These are phyloP conservation scores for Deroptyus accipitrinus DNA, from an alignment of 2,113 vertebrate genomes.

Conservation along the genomic window DNA sequence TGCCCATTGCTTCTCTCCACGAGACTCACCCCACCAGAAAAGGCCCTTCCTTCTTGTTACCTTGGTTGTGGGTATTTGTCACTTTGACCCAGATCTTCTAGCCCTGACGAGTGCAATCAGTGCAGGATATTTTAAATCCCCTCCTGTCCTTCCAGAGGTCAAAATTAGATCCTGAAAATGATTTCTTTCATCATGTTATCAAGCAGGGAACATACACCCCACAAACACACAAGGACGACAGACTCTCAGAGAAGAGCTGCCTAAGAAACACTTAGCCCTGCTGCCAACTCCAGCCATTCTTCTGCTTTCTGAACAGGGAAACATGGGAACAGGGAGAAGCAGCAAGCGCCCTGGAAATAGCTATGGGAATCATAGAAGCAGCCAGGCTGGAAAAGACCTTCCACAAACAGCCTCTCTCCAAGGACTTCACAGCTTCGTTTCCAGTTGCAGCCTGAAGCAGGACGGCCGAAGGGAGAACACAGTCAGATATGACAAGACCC, in stretches of 20 bases:
- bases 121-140: background rate
- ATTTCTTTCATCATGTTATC: background rate
- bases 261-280: background rate
- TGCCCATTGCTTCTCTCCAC: background rate
- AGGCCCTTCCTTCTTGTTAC: background rate
- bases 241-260: background rate
- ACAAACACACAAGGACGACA: background rate
- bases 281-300: background rate
- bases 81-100: background rate
- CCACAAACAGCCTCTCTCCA: background rate
- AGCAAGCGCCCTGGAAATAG: background rate
- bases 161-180: background rate
- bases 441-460: background rate
- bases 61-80: background rate
- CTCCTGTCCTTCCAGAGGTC: background rate
- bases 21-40: background rate
- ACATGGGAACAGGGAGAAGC: background rate
- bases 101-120: no score
- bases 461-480: background rate
- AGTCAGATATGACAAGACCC: background rate
- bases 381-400: background rate
- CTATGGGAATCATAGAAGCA: background rate
- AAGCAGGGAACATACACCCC: background rate
- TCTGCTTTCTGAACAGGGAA: background rate
- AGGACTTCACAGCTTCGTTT: background rate